phyloP scores from a whole-genome alignment of 64 coral and sea anemone genomes.

The Cladopsammia gracilis region DNA sequence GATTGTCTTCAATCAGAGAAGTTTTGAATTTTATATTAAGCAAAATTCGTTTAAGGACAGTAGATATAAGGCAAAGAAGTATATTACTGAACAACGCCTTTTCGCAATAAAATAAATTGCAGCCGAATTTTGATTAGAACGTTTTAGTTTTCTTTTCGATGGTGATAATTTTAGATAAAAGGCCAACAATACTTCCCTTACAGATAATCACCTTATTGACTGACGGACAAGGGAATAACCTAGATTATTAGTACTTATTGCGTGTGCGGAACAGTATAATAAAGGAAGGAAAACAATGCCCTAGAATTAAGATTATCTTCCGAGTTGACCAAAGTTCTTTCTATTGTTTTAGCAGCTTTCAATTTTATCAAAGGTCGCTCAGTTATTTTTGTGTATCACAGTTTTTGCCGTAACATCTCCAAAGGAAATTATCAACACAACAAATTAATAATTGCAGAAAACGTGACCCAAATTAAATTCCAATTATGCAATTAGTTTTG shows the following conservation, averaged over 20 bases:
- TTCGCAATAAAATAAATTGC: no score
- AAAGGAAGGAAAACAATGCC: no score
- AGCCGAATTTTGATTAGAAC: no score
- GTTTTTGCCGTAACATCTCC: not conserved
- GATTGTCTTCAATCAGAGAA: no score
- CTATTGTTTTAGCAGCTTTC: slow-evolving; percentile 10
- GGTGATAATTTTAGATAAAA: not conserved
- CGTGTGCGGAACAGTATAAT: no score
- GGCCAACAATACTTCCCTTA: not conserved
- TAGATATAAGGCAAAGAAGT: no score
- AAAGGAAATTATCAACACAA: slow-evolving; percentile 24
- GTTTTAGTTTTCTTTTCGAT: not conserved
- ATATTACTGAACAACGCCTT: no score
- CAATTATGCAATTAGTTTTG: slow-evolving; percentile 61
- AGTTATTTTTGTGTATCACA: not conserved
- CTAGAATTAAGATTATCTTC: not conserved
- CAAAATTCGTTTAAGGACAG: no score
- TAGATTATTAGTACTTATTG: not conserved
- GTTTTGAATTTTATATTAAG: no score
- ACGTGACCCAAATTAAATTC: slow-evolving; percentile 44
- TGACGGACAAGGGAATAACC: not conserved
- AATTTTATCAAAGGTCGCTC: not conserved
- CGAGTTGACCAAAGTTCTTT: not conserved
- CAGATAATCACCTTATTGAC: not conserved
- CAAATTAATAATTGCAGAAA: slow-evolving; percentile 56